A percentile compares a stretch with the other conserved stretches of the same genome.
These are phyloP conservation scores for Drosophila biarmipes DNA, from an alignment of 1,140 invertebrate genomes.

Conservation along the genomic window DNA sequence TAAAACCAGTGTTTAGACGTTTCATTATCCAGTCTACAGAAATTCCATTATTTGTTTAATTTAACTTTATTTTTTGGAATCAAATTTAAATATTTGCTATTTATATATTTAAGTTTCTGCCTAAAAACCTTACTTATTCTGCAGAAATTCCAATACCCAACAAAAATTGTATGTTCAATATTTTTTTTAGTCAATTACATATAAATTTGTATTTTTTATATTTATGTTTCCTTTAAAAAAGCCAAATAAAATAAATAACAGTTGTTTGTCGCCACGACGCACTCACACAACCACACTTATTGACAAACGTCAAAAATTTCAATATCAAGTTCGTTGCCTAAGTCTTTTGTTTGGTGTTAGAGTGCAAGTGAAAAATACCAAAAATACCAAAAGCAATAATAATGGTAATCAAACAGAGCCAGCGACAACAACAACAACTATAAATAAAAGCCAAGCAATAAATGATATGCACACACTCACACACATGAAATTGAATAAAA, in stretches of 20 bases:
- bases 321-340: conserved; percentile 82
- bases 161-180: too few relatives aligned
- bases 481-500: conserved; percentile 67
- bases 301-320: conserved; percentile 66
- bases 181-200: too few relatives aligned
- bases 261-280: background rate
- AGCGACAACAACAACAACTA: conserved; percentile 31
- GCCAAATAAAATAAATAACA: too few relatives aligned
- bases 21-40: too few relatives aligned
- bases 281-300: background rate
- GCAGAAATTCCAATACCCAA: too few relatives aligned
- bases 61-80: background rate
- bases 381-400: conserved; percentile 34
- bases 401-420: conserved; percentile 8
- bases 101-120: background rate
- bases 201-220: too few relatives aligned
- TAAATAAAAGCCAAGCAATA: conserved; percentile 49
- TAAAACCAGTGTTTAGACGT: too few relatives aligned
- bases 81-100: too few relatives aligned
- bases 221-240: too few relatives aligned
- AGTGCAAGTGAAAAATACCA: conserved; percentile 50
- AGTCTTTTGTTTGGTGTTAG: conserved; percentile 67
- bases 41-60: background rate
- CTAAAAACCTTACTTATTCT: too few relatives aligned
- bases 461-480: conserved; percentile 58